Evolutionary conservation across 2,113 vertebrate species (phyloP).

Genomic region (Vidua macroura): DNA sequence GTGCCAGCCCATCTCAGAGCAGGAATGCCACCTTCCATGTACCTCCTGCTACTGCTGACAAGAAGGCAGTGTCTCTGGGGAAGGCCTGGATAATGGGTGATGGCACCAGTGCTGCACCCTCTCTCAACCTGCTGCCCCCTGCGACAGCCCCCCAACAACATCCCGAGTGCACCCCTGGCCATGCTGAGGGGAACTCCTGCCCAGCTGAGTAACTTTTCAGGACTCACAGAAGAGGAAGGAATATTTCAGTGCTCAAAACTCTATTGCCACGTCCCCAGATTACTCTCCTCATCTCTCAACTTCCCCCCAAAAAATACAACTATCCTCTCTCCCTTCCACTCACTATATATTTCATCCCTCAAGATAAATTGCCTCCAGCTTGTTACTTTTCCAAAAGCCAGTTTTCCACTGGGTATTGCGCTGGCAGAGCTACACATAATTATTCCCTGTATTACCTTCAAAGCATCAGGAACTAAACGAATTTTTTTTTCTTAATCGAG

Average conservation of each 20-base stretch:
- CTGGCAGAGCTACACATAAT: not conserved
- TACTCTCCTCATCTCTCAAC: not conserved
- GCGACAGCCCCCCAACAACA: not conserved
- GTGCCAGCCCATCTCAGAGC: not conserved
- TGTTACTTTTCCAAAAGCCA: not conserved
- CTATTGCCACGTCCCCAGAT: not conserved
- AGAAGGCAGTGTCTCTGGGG: not conserved
- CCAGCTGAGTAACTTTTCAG: not conserved
- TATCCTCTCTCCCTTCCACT: not conserved
- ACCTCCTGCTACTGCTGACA: fast-evolving
- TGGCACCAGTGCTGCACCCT: not conserved
- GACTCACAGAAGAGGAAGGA: not conserved
- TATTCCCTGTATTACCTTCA: not conserved
- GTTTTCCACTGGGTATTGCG: not conserved
- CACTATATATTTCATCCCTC: not conserved
- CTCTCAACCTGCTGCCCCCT: not conserved
- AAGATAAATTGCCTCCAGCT: not conserved
- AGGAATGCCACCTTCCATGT: fast-evolving
- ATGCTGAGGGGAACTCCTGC: not conserved
- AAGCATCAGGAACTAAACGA: not conserved
- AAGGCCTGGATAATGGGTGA: not conserved
- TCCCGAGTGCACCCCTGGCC: fast-evolving
- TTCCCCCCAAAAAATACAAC: not conserved
- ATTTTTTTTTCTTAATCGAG: not conserved
- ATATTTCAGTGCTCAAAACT: not conserved